Evolutionary conservation across 1,140 invertebrate genomes (phyloP).

Genomic region (Aphaenogaster rudis): DNA sequence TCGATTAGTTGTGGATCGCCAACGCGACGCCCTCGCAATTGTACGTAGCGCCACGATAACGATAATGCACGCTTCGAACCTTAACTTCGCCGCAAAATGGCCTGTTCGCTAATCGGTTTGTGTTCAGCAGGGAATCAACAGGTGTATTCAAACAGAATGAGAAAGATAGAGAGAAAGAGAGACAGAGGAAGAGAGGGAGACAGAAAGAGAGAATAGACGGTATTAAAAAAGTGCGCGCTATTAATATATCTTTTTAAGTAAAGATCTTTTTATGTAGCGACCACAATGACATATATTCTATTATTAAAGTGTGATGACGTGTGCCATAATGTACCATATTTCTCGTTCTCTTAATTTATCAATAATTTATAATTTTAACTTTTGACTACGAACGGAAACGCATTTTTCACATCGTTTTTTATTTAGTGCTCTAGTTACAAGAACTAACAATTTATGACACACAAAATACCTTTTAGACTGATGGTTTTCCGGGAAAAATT

Average conservation of each 20-base stretch:
- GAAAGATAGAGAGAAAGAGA: not conserved
- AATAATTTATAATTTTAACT: too few species aligned
- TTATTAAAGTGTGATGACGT: not conserved
- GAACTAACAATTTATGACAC: too few species aligned
- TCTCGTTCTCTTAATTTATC: too few species aligned
- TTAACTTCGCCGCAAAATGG: constrained; percentile 37
- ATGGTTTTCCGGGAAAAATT: too few species aligned
- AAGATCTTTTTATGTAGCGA: not conserved
- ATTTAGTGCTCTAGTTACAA: too few species aligned
- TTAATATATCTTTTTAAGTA: not conserved
- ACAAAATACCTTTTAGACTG: too few species aligned
- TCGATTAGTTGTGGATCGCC: constrained; percentile 61
- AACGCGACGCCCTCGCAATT: constrained; percentile 54
- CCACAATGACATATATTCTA: not conserved
- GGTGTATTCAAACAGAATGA: constrained; percentile 28
- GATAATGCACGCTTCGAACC: constrained; percentile 53
- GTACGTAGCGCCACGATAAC: constrained; percentile 63
- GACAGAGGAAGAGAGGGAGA: not conserved
- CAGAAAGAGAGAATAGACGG: not conserved
- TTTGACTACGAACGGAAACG: too few species aligned
- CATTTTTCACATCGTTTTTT: too few species aligned
- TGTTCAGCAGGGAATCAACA: constrained; percentile 47
- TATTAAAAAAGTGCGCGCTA: not conserved
- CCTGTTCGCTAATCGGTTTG: constrained; percentile 11
- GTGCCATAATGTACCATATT: too few species aligned